These are phyloP conservation scores for Nylanderia fulva DNA, from an alignment of 1,140 invertebrate genomes.

Conservation along the genomic window DNA sequence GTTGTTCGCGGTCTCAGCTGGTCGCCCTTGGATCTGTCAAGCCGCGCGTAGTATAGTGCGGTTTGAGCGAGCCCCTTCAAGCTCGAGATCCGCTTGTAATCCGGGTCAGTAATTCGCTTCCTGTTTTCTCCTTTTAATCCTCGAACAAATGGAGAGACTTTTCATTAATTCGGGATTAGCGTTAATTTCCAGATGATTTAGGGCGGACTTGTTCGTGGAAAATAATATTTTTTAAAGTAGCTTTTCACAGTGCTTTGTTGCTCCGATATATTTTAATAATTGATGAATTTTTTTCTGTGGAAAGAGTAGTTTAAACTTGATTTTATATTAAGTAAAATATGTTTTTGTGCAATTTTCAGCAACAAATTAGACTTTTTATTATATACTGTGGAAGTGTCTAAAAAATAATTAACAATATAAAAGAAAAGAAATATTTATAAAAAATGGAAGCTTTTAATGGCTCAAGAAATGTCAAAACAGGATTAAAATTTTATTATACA, in stretches of 20 bases:
- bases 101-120: background rate
- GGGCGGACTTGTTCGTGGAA: too few relatives aligned
- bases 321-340: background rate
- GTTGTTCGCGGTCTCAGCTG: conserved; percentile 27
- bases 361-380: background rate
- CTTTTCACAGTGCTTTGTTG: too few relatives aligned
- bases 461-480: background rate
- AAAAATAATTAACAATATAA: background rate
- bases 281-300: background rate
- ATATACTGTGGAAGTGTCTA: background rate
- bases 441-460: background rate
- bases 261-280: background rate
- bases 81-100: background rate
- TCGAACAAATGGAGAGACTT: background rate
- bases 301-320: background rate
- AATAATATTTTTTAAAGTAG: too few relatives aligned
- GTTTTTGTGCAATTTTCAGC: background rate
- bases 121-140: background rate
- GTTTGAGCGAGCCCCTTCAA: background rate
- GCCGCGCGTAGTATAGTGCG: background rate
- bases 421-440: background rate
- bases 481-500: background rate
- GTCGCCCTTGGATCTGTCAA: conserved; percentile 51
- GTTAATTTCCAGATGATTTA: too few relatives aligned
- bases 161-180: background rate